Evolutionary conservation across 2,888 invertebrate species (phyloP).

Genomic region (Sinohyriopsis cumingii): DNA sequence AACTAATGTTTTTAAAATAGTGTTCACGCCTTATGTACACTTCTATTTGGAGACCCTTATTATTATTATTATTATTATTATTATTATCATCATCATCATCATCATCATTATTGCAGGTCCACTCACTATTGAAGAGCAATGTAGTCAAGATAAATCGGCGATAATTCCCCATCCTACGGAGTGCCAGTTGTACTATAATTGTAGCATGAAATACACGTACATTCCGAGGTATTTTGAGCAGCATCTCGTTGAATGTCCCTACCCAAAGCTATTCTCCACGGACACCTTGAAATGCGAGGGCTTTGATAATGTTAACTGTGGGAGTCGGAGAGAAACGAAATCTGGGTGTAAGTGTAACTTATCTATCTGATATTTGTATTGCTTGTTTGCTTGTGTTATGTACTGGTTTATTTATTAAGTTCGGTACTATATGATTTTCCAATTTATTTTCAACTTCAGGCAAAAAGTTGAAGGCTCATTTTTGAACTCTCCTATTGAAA

Average conservation of each 20-base stretch:
- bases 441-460: no score
- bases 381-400: no score
- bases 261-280: conserved; percentile 39
- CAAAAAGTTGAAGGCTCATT: no score
- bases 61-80: no score
- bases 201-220: conserved; percentile 12
- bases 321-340: conserved; percentile 33
- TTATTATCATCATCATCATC: no score
- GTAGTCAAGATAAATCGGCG: conserved; percentile 3
- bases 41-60: no score
- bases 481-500: no score
- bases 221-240: conserved; percentile 11
- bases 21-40: no score
- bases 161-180: conserved; percentile 32
- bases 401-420: no score
- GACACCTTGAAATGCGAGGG: conserved; percentile 33
- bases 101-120: neutral
- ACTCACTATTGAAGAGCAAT: neutral
- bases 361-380: no score
- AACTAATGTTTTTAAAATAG: no score
- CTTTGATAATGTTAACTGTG: conserved; percentile 37
- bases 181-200: conserved; percentile 43
- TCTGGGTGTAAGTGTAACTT: conserved; percentile 35
- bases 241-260: conserved; percentile 33
- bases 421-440: no score